Evolutionary conservation across 2,113 vertebrate species (phyloP), one percentile per base, ranked within the genome.

Genomic region (Conger conger): DNA sequence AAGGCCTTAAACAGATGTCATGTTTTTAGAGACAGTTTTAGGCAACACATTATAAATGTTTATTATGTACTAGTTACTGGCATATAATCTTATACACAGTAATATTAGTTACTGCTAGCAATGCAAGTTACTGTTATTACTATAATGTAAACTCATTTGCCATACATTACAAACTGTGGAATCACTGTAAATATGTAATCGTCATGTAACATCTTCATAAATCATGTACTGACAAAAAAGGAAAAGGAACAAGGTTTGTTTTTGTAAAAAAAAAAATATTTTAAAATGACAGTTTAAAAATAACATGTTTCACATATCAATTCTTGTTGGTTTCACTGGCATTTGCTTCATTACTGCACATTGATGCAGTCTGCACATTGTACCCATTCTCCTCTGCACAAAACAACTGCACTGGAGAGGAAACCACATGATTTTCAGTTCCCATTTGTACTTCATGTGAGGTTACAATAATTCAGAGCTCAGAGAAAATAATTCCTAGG

Each of bases 381-480:
- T 27, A 27, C 57, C 7, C 23, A 0, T 63, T 63, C 57, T 27
- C 57, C 57, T 63, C 23, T 63, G 57, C 18, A 63, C 20, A 63
- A 5, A 20, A 63, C 23, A 23, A 63, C 9, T 8, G n/a, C 68
- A n/a, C 68, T 33, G n/a, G 4, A 73, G 68, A 73, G 68, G 11
- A 73, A 33, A 11, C 68, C 33, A n/a, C 68, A 73, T 73, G 68
- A 73, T 73, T 50, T 37, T 78, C 35, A 20, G 76, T 18, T 3
- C 17, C 37, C 33, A 78, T 20, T 37, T 78, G 0, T 18, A 16
- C 17, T 80, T 80, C 79, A 80, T 17, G 11, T 33, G 27, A 80
- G 42, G 27, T 80, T 27, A 80, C 76, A 84, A 20, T 60, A 84
- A 20, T 60, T 79, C 53, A 60, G 68, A 30, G 68, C n/a, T 73